These are phyloP conservation scores for Epinephelus malabaricus DNA, from an alignment of 2,797 vertebrate species.

Conservation along the genomic window DNA sequence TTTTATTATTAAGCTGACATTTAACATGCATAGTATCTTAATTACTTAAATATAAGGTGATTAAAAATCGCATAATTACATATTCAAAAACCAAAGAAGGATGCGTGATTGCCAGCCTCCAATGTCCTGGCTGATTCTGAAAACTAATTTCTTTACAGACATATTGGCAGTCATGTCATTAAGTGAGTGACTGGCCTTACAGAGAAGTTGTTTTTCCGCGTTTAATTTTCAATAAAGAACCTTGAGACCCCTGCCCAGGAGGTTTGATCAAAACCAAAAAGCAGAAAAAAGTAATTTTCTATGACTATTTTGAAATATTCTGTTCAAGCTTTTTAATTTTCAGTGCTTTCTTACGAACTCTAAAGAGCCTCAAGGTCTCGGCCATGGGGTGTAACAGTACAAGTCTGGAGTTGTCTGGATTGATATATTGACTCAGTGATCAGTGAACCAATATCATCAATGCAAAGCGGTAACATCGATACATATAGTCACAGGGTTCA, in stretches of 20 bases:
- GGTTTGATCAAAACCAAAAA: conserved; percentile 15
- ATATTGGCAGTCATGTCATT: not conserved
- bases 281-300: conserved; percentile 18
- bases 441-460: too few species aligned
- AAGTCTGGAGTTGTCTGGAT: too few species aligned
- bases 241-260: conserved; percentile 4
- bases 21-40: too few species aligned
- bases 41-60: too few species aligned
- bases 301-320: conserved; percentile 21
- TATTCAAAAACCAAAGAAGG: too few species aligned
- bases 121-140: not conserved
- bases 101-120: too few species aligned
- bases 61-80: too few species aligned
- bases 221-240: conserved; percentile 15
- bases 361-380: not conserved
- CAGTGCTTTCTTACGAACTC: conserved; percentile 3
- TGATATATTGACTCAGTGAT: too few species aligned
- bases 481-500: too few species aligned
- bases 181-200: not conserved
- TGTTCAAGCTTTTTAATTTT: conserved; percentile 12
- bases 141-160: not conserved
- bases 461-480: too few species aligned
- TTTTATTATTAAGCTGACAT: too few species aligned
- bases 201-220: not conserved
- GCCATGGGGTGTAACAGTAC: too few species aligned